Base-by-base conservation (phyloP, 2,888 invertebrate species). In the Psylliodes chrysocephalus region DNA sequence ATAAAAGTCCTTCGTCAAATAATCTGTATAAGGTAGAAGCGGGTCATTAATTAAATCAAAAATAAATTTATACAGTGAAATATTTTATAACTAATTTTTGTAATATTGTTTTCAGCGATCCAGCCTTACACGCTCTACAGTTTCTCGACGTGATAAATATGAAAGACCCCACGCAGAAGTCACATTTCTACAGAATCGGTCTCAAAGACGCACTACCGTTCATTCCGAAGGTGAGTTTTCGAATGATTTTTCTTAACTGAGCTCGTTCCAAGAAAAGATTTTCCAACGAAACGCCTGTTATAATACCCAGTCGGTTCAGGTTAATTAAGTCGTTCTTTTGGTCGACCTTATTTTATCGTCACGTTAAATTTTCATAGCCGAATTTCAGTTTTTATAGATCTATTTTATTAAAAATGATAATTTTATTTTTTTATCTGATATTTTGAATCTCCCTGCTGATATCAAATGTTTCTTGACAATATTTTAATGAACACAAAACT, bases 101-200 rank as follows among this genome's bases (percentile, higher is more conserved):
- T 15, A 56, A 47, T 64, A 67, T 68, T 66, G 71, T 54, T 75
- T 75, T 70, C 83, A 94, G 93, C 77, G 96, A 98, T 85, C 91
- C 93, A 46, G 91, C 94, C 25, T 94, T 98, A 60, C 91, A 93
- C 74, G 95, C 96, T 12, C 87, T 98, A 74, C 96, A 98, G 82
- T 94, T 93, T 79, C 85, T 98, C 72, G 98, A 98, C 81, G 92
- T 93, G 66, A 91, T 96, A 77, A 92, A 93, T 76, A 92, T 94
- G 90, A 95, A 96, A 83, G 95, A 96, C 80, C 90, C 93, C 0
- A 88, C 88, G 61, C 92, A 94, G 79, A 96, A 96, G 83, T 88
- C 90, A 10, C 92, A 94, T 79, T 98, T 97, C 84, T 96, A 95
- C 82, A 89, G 92, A 71, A 91, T 88, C 73, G 93, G 92, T 7